A percentile compares a stretch with the other conserved stretches of the same genome.
phyloP scores from a whole-genome alignment of 2,888 invertebrate species.

The Lasius fuliginosus region DNA sequence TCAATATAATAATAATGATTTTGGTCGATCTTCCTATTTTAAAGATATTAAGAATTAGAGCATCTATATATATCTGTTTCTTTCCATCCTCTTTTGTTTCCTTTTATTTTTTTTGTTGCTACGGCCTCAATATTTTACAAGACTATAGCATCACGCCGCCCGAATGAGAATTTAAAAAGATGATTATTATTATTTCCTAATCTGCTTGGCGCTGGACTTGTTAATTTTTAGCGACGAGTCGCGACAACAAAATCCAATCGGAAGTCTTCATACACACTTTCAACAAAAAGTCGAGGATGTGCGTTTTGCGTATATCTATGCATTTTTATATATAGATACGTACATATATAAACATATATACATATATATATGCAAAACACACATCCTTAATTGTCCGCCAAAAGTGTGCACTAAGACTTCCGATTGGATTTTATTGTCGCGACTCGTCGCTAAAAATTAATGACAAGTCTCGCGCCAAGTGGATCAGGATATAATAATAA shows the following conservation, averaged over 20 bases:
- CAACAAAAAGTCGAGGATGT: conserved; percentile 77
- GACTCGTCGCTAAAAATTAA: conserved; percentile 55
- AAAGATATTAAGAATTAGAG: conserved; percentile 79
- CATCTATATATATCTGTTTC: conserved; percentile 64
- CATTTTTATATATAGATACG: not conserved
- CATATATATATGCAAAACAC: conserved; percentile 52
- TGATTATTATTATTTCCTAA: conserved; percentile 57
- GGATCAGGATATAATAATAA: conserved; percentile 57
- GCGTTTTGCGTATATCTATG: conserved; percentile 47
- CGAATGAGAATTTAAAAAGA: conserved; percentile 72
- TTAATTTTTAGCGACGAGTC: conserved; percentile 56
- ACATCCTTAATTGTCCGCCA: conserved; percentile 77
- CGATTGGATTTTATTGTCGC: conserved; percentile 68
- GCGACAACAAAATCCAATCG: conserved; percentile 67
- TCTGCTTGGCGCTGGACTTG: conserved; percentile 51
- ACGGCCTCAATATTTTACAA: conserved; percentile 84
- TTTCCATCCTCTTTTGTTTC: conserved; percentile 34
- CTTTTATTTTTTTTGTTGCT: conserved; percentile 77
- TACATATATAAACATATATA: not conserved
- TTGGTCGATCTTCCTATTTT: conserved; percentile 60
- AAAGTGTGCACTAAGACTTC: conserved; percentile 76
- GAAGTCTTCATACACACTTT: conserved; percentile 76
- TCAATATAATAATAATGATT: conserved; percentile 7
- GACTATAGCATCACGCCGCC: conserved; percentile 75
- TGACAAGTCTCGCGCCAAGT: conserved; percentile 47